These are phyloP conservation scores for Mamestra configurata DNA, from an alignment of 1,140 invertebrate genomes.

Conservation along the genomic window DNA sequence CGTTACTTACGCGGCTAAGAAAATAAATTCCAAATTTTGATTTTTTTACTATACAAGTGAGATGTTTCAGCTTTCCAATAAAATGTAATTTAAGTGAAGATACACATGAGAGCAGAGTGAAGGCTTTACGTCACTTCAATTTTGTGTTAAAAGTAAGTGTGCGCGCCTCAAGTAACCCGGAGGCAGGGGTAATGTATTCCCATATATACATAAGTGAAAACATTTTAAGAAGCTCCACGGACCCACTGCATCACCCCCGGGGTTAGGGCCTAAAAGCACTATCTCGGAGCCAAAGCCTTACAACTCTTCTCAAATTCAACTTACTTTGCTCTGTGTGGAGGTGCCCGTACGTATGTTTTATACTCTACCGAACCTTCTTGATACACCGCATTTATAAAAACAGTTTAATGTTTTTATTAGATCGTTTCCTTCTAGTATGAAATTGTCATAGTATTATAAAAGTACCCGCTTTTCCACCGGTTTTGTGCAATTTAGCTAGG, in stretches of 20 bases:
- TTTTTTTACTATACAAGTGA: constrained; percentile 49
- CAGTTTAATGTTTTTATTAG: neutral
- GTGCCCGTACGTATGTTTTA: constrained; percentile 71
- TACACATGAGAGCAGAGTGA: constrained; percentile 83
- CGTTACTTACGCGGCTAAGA: constrained; percentile 12
- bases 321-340: constrained; percentile 84
- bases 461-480: too few relatives aligned
- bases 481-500: too few relatives aligned
- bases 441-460: too few relatives aligned
- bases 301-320: constrained; percentile 88
- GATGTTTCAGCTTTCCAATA: constrained; percentile 81
- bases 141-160: constrained; percentile 86
- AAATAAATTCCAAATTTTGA: constrained; percentile 31
- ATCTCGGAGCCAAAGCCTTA: constrained; percentile 87
- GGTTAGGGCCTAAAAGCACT: constrained; percentile 88
- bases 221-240: constrained; percentile 87
- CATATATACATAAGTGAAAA: constrained; percentile 87
- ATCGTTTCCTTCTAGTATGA: too few relatives aligned
- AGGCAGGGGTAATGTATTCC: constrained; percentile 86
- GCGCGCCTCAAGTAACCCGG: constrained; percentile 81
- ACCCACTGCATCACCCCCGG: constrained; percentile 85
- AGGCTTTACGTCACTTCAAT: constrained; percentile 86
- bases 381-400: constrained; percentile 59
- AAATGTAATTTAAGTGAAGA: constrained; percentile 83
- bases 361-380: constrained; percentile 64